Evolutionary conservation across 2,888 invertebrate species (phyloP), one percentile per base, ranked within the genome.

Genomic region (Alcis repandata): DNA sequence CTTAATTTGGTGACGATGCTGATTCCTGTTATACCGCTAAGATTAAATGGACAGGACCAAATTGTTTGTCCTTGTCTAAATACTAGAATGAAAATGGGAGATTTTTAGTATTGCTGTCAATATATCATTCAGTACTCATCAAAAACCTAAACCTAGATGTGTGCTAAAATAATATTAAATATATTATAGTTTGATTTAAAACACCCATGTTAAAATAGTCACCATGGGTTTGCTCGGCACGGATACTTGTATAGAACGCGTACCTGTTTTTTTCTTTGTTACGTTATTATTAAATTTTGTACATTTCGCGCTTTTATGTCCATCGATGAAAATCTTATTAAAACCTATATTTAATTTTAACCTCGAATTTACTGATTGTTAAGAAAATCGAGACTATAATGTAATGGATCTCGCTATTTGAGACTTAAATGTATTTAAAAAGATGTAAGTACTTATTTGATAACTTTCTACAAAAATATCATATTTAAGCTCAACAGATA

Each of bases 371-470:
- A 15, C 11, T 49, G 32, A 4, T 11, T 17, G 8, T 15, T n/a
- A 27, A n/a, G 15, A 20, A 43, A 43, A 19, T 4, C 0, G 2
- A 46, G 17, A 48, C 32, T 48, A 4, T 27, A 27, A 27, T 2
- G 27, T 27, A 17, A 11, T 10, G 32, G 48, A 49, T 49, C 17
- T 41, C 17, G 17, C 17, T 41, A 27, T 27, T 27, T 15, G 33
- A 33, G 33, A 33, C 33, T 40, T n/a, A n/a, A 41, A 15, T 10
- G 17, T 43, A 19, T 19, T 43, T 10, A 43, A 46, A 46, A 22
- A 45, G 11, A 19, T 45, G n/a, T n/a, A n/a, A 13, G 20, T 45
- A 22, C 45, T 45, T 45, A 45, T 45, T 45, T 43, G 10, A 43
- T 45, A 20, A 45, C 19, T 11, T 45, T 45, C 45, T 20, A 20